Evolutionary conservation across 1,140 invertebrate species (phyloP).

Genomic region (Zaprionus tsacasi): DNA sequence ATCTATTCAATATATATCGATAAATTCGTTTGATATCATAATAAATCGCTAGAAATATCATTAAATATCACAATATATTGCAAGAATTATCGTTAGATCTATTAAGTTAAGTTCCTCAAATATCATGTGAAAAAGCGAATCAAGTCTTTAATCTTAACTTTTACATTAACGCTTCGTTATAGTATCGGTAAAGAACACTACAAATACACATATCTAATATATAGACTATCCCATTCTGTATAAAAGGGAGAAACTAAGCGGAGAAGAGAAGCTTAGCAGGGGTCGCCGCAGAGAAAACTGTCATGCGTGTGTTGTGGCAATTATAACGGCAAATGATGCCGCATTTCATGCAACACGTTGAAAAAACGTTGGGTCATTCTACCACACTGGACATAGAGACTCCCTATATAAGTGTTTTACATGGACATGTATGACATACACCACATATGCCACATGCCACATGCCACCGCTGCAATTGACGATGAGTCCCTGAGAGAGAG

Average conservation of each 20-base stretch:
- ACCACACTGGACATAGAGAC: background rate
- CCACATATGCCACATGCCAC: constrained; percentile 40
- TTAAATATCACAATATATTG: no score
- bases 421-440: constrained; percentile 8
- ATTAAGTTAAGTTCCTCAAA: no score
- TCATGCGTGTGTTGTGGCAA: constrained; percentile 3
- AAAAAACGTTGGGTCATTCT: background rate
- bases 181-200: background rate
- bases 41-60: no score
- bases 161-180: background rate
- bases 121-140: no score
- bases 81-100: no score
- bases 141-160: background rate
- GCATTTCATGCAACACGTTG: background rate
- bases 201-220: background rate
- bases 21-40: no score
- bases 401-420: background rate
- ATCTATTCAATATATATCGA: background rate
- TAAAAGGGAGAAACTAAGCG: no score
- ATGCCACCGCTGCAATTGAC: constrained; percentile 17
- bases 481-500: constrained; percentile 22
- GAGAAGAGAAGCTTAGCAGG: no score
- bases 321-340: background rate
- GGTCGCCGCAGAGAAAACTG: background rate
- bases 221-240: background rate